Conservation (phyloP, 2,888 invertebrate species). For the Zhuqinia jingwanae region DNA sequence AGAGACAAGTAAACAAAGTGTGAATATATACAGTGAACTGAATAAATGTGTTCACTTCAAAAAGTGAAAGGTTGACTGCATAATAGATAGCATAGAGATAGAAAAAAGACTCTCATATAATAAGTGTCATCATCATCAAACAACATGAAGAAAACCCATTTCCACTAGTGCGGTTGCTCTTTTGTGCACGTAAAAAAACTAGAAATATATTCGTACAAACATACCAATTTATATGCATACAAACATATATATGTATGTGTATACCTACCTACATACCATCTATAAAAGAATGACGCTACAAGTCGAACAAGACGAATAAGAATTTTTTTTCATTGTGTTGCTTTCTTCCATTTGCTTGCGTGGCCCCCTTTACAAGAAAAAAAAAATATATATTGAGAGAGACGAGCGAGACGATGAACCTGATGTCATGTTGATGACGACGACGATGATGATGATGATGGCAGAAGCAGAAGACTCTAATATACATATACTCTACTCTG, state of each 20-base stretch:
- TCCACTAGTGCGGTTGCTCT: constrained; percentile 39
- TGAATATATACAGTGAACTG: too few species aligned
- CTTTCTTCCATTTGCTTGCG: constrained; percentile 3
- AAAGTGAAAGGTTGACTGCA: too few species aligned
- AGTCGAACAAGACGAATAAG: constrained; percentile 57
- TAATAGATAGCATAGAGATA: too few species aligned
- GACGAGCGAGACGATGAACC: neutral
- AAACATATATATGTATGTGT: too few species aligned
- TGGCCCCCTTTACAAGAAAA: constrained; percentile 49
- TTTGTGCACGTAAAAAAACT: neutral
- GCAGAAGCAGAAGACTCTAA: neutral
- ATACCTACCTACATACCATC: neutral
- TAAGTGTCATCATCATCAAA: constrained; percentile 52
- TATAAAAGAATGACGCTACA: constrained; percentile 49
- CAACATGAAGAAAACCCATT: too few species aligned
- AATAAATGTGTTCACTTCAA: too few species aligned
- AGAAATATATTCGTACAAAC: neutral
- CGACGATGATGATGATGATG: too few species aligned
- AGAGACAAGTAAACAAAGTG: too few species aligned
- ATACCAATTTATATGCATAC: too few species aligned
- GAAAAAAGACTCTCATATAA: too few species aligned
- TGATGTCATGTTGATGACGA: too few species aligned
- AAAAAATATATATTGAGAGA: too few species aligned
- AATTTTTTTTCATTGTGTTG: constrained; percentile 60
- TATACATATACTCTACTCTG: constrained; percentile 32